phyloP scores from a whole-genome alignment of 2,113 vertebrate genomes.

The Cavia porcellus region DNA sequence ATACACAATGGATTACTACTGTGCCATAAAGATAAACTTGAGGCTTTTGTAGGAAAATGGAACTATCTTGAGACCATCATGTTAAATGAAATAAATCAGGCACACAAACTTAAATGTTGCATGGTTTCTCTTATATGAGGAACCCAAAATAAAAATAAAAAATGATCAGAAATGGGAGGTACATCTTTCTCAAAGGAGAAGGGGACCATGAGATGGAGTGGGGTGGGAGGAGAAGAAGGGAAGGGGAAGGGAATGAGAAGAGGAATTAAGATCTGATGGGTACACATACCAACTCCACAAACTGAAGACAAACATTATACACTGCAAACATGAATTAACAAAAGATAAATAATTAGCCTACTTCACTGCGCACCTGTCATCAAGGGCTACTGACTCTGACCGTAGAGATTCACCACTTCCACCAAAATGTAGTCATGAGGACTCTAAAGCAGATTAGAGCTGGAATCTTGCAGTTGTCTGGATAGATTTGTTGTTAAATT shows the following conservation, averaged over 20 bases:
- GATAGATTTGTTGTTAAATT: background rate
- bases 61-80: background rate
- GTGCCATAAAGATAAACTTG: background rate
- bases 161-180: background rate
- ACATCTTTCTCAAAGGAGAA: background rate
- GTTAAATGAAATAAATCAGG: background rate
- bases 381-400: background rate
- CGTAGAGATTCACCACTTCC: background rate
- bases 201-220: background rate
- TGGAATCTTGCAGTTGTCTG: background rate
- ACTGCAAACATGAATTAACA: background rate
- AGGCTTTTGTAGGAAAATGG: background rate
- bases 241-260: background rate
- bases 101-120: background rate
- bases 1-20: background rate
- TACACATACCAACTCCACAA: background rate
- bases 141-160: background rate
- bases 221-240: no score
- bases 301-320: background rate
- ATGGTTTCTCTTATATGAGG: background rate
- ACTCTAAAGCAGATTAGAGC: background rate
- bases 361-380: background rate
- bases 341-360: background rate
- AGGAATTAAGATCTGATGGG: background rate
- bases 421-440: background rate